phyloP scores from a whole-genome alignment of 1,140 invertebrate genomes.

The Drosophila sucinea region DNA sequence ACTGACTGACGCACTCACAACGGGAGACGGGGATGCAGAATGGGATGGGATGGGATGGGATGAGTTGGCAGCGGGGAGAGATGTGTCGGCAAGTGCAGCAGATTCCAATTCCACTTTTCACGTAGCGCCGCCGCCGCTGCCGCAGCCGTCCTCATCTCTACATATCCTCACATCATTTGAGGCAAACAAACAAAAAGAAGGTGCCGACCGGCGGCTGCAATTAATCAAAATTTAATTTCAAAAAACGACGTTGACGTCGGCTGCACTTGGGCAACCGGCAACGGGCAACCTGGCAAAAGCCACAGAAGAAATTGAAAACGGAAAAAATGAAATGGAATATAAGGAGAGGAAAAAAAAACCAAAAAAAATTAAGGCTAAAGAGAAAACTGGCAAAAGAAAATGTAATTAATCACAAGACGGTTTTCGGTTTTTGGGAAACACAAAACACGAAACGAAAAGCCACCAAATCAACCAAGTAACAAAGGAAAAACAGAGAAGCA shows the following conservation, averaged over 20 bases:
- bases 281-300: constrained; percentile 17
- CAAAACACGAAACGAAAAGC: constrained; percentile 22
- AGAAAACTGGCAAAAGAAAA: constrained; percentile 70
- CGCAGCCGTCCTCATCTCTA: background rate
- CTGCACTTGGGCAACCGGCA: background rate
- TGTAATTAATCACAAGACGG: constrained; percentile 76
- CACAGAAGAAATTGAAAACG: constrained; percentile 74
- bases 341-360: too few relatives aligned
- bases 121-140: constrained; percentile 60
- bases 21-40: constrained; percentile 38
- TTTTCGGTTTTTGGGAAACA: constrained; percentile 37
- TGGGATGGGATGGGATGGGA: background rate
- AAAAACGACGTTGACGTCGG: constrained; percentile 61
- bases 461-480: background rate
- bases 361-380: constrained; percentile 36
- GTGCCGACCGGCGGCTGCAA: constrained; percentile 72
- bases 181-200: constrained; percentile 49
- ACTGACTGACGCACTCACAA: constrained; percentile 39
- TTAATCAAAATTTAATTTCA: constrained; percentile 80
- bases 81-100: constrained; percentile 61
- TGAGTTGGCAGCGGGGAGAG: background rate
- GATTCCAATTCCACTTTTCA: constrained; percentile 70
- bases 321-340: background rate
- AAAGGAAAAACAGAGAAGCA: background rate
- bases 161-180: constrained; percentile 8